Evolutionary conservation across 2,113 vertebrate species (phyloP), one percentile per base, ranked within the genome.

Genomic region (Gasterosteus aculeatus): DNA sequence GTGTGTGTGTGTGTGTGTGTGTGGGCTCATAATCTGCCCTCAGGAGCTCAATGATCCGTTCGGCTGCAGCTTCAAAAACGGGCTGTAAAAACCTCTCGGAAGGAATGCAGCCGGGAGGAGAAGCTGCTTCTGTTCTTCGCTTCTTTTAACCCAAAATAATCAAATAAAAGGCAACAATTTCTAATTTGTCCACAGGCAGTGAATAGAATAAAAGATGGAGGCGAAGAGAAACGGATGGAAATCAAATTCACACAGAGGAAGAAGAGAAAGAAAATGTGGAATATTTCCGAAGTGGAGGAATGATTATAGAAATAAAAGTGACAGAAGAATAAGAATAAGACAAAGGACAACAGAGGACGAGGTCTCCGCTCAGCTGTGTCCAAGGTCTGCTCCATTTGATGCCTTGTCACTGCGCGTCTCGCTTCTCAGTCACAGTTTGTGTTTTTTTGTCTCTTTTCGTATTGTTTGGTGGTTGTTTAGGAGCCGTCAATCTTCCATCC

Each of bases 291-390:
- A 67, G 59, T 63, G 31, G 66, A 44, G 49, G 76, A 74, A 79
- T 68, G 0, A 56, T 33, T 88, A 63, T 2, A 59, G 66, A 75
- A 80, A 81, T 66, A 47, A 72, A 75, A 66, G 62, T 39, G 14
- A 63, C 35, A 31, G 9, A 49, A 35, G 51, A 47, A 3, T 39
- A 10, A 65, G 31, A 42, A 42, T 10, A 7, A 19, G 53, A 54
- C 11, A 10, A 16, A 12, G 26, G 10, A 29, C 41, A 56, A 39
- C 0, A 11, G 79, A 77, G 80, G 68, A 31, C 71, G 63, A 80
- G 18, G 51, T 71, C 53, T 77, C 65, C 41, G 11, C 65, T 72
- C 26, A 18, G 57, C 19, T 12, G 12, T 47, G 63, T 35, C 33
- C 33, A 5, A 77, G 56, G 47, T 44, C 62, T 56, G 68, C 77